Conservation (phyloP, 2,888 invertebrate genomes). For the Phengaris alcon region DNA sequence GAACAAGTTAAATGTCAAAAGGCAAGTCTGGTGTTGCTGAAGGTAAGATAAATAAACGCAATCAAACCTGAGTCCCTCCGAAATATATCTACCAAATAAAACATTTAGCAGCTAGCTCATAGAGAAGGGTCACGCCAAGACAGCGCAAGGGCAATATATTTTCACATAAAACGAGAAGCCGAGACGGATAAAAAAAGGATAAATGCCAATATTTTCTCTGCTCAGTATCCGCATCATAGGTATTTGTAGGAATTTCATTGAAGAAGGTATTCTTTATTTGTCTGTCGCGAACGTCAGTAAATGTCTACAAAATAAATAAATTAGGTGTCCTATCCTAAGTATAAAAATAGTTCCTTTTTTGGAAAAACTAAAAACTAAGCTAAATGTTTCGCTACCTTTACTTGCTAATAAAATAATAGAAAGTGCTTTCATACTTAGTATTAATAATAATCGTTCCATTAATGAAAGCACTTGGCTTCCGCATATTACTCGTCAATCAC, state of each 20-base stretch:
- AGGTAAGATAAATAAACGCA: no score
- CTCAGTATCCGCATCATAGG: conserved; percentile 1
- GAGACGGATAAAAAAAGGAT: conserved; percentile 13
- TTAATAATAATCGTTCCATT: conserved; percentile 5
- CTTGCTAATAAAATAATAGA: background rate
- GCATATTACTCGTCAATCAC: conserved; percentile 13
- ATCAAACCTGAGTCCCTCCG: no score
- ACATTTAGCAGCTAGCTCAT: background rate
- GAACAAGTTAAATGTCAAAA: no score
- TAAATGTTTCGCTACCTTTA: background rate
- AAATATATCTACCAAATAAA: background rate
- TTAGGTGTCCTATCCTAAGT: background rate
- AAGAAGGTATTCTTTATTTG: background rate
- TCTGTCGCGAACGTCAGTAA: background rate
- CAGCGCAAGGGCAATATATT: conserved; percentile 1
- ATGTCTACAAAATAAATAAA: background rate
- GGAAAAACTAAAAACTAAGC: background rate
- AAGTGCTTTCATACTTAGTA: background rate
- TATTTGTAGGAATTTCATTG: conserved; percentile 13
- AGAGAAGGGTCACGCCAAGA: background rate
- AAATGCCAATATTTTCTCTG: conserved; percentile 4
- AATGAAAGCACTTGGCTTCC: background rate
- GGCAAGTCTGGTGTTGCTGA: no score
- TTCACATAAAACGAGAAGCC: background rate
- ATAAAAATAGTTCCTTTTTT: background rate